Percentiles rank a stretch among this genome's conserved stretches.
phyloP scores from a whole-genome alignment of 2,797 vertebrate genomes.

The Margarornis squamiger region DNA sequence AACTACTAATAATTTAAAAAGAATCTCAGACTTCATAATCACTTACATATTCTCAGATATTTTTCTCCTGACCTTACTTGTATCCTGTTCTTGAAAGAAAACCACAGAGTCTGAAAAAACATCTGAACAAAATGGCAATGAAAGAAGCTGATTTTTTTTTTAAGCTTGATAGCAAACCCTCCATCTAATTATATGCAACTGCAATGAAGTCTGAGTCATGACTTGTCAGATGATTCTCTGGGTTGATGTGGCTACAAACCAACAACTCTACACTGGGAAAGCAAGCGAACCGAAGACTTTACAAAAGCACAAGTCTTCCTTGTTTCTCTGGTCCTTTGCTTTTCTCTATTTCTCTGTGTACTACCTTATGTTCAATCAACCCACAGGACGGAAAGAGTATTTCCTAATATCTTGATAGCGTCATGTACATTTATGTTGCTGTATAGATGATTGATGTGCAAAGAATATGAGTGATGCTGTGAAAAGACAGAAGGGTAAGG shows the following conservation, averaged over 20 bases:
- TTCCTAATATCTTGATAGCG: neutral
- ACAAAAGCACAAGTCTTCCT: neutral
- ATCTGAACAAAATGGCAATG: neutral
- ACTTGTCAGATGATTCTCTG: slow-evolving; percentile 16
- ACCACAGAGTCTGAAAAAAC: neutral
- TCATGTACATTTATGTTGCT: neutral
- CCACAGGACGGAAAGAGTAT: neutral
- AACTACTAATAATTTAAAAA: neutral
- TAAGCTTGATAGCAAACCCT: neutral
- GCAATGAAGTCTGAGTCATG: neutral
- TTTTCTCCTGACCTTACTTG: neutral
- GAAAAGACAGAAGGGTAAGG: neutral
- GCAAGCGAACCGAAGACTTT: neutral
- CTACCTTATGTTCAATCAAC: neutral
- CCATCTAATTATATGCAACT: neutral
- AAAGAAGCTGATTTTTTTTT: neutral
- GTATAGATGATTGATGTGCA: neutral
- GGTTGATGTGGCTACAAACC: slow-evolving; percentile 11
- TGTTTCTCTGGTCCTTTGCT: neutral
- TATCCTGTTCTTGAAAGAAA: neutral
- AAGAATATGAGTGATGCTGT: neutral
- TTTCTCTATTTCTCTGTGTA: neutral
- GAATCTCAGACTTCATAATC: neutral
- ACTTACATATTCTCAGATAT: neutral
- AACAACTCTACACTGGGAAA: neutral